Evolutionary conservation across 2,113 vertebrate species (phyloP), one percentile per base, ranked within the genome.

Genomic region (Gasterosteus nipponicus): DNA sequence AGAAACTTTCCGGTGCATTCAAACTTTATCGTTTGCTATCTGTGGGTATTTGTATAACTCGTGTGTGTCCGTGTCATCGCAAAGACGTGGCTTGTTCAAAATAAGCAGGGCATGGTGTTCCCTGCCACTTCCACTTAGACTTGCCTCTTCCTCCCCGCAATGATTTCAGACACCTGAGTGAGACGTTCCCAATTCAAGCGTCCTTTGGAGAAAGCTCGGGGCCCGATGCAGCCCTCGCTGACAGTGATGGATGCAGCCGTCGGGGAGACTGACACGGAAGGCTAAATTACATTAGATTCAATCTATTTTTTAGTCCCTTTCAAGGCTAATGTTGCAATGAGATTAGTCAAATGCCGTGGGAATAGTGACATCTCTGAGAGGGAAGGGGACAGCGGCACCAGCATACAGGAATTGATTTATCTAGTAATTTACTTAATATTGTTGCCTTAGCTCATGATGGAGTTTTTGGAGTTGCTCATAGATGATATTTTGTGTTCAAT

Each of bases 241-340:
- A 94, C 93, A 92, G 80, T 94, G 93, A 95, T 91, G 90, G 93
- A 95, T 94, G 92, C 82, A 86, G 89, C 89, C 83, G 86, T 94
- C 91, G 78, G 47, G 66, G 44, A 68, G 80, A 87, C 89, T 92
- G 91, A 93, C 90, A 69, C 61, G 69, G 53, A 47, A 46, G 86
- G 89, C 91, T 92, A 93, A 94, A 94, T 94, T 91, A 93, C 83
- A 92, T 93, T 91, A 93, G 77, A 89, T 91, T 89, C 83, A 87
- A 86, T 88, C 78, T 72, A 70, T 74, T 89, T 90, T 77, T 85
- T 72, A 16, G 51, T 57, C 73, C 70, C 66, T 86, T 86, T 90
- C 93, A 93, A 93, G 92, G 93, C 92, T 90, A 85, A 91, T 81
- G 85, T 75, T 69, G 74, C 87, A 54, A 85, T 54, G 75, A 85